Percentiles rank a stretch among this genome's conserved stretches.
Evolutionary conservation across 2,797 vertebrate species (phyloP).

Genomic region (Syngnathus acus): DNA sequence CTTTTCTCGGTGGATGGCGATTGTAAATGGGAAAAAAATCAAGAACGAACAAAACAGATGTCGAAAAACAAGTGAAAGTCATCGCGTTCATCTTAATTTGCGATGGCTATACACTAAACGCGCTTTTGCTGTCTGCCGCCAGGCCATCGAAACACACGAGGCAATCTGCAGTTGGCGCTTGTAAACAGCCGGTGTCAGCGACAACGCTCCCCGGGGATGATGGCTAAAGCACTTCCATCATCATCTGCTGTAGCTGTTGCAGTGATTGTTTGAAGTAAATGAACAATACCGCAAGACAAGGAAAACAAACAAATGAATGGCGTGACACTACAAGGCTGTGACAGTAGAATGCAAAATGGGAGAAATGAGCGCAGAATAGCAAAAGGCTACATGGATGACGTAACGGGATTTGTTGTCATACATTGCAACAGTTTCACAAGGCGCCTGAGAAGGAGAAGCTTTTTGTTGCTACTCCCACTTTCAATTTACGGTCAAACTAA

Average conservation of each 20-base stretch:
- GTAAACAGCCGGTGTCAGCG: constrained; percentile 20
- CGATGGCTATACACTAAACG: constrained; percentile 1
- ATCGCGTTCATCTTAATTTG: constrained; percentile 4
- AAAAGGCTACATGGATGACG: constrained; percentile 5
- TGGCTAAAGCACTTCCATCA: constrained; percentile 2
- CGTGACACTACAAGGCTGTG: constrained; percentile 30
- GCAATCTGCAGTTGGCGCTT: constrained; percentile 20
- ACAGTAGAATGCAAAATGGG: constrained; percentile 14
- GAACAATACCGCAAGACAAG: constrained; percentile 32
- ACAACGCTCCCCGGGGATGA: constrained; percentile 30
- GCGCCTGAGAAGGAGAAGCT: background rate
- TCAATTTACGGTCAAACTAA: no score
- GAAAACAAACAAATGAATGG: constrained; percentile 31
- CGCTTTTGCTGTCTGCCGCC: constrained; percentile 6
- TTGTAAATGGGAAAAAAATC: background rate
- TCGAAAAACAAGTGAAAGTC: constrained; percentile 4
- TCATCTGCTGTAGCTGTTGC: constrained; percentile 20
- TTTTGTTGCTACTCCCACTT: no score
- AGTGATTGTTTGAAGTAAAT: constrained; percentile 34
- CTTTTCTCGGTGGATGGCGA: background rate
- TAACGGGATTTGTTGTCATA: constrained; percentile 17
- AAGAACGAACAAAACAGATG: constrained; percentile 5
- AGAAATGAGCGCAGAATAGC: constrained; percentile 8
- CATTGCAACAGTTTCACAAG: constrained; percentile 1
- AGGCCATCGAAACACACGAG: constrained; percentile 8